A percentile compares a stretch with the other conserved stretches of the same genome.
Evolutionary conservation across 2,797 vertebrate genomes (phyloP).

Genomic region (Crax fasciolata): DNA sequence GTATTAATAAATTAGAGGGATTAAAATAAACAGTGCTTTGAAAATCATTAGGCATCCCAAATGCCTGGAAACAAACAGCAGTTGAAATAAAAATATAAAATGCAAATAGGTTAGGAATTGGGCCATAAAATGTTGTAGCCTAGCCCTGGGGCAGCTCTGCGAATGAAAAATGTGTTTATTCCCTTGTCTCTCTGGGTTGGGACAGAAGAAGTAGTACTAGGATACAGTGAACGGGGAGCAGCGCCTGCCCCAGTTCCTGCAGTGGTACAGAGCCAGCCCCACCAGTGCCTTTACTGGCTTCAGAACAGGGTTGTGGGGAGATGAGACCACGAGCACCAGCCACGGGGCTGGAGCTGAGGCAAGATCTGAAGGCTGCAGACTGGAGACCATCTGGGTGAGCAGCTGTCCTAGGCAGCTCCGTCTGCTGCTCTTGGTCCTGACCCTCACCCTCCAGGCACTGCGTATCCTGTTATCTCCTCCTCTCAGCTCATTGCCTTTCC

Average conservation of each 20-base stretch:
- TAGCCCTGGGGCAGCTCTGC: neutral
- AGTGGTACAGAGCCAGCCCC: neutral
- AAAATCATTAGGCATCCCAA: slow-evolving; percentile 74
- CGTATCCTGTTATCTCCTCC: slow-evolving; percentile 22
- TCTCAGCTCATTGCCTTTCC: slow-evolving; percentile 27
- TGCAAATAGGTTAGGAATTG: slow-evolving; percentile 71
- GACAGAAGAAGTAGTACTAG: neutral
- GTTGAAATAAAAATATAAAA: slow-evolving; percentile 63
- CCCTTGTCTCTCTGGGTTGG: neutral
- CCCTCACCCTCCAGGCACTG: slow-evolving; percentile 65
- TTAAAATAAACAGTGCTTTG: slow-evolving; percentile 78
- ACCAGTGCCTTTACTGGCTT: slow-evolving; percentile 14
- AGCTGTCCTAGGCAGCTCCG: slow-evolving; percentile 66
- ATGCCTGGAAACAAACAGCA: slow-evolving; percentile 68
- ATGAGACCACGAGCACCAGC: slow-evolving; percentile 25
- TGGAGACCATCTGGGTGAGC: slow-evolving; percentile 64
- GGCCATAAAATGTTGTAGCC: slow-evolving; percentile 67
- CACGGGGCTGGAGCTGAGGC: neutral
- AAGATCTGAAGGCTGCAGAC: slow-evolving; percentile 41
- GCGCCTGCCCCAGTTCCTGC: neutral
- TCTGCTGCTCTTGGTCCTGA: slow-evolving; percentile 68
- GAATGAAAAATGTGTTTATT: neutral
- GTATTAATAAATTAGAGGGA: slow-evolving; percentile 75
- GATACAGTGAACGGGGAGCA: neutral
- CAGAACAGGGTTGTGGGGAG: neutral